Percentiles rank a stretch among this genome's conserved stretches.
Conservation (phyloP, 2,797 vertebrate genomes). For the Cirrhinus mrigala region DNA sequence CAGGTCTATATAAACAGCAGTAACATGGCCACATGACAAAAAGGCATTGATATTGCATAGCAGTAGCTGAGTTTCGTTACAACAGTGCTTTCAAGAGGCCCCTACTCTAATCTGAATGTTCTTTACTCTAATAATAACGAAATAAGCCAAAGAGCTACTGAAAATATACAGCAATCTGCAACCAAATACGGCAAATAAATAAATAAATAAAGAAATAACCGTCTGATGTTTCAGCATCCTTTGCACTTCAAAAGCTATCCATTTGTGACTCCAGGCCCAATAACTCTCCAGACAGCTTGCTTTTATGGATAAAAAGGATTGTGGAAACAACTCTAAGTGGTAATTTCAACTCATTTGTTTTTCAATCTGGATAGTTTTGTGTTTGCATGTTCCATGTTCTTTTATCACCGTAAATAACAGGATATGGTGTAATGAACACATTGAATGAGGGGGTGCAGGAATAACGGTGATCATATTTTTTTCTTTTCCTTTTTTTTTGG, state of each 20-base stretch:
- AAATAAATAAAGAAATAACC: conserved; percentile 36
- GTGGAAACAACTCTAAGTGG: conserved; percentile 39
- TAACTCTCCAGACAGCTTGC: conserved; percentile 42
- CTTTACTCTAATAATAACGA: conserved; percentile 32
- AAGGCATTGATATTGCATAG: conserved; percentile 24
- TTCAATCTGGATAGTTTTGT: conserved; percentile 31
- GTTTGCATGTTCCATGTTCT: conserved; percentile 18
- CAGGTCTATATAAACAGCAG: conserved; percentile 27
- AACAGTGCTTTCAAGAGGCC: conserved; percentile 22
- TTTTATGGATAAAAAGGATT: conserved; percentile 44
- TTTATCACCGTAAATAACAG: conserved; percentile 18
- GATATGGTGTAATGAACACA: conserved; percentile 3
- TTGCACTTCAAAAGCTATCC: conserved; percentile 54
- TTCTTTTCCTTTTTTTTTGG: background rate
- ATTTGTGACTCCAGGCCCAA: conserved; percentile 37
- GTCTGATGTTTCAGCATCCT: conserved; percentile 46
- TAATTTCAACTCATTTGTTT: conserved; percentile 48
- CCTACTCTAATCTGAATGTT: conserved; percentile 30
- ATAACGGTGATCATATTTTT: background rate
- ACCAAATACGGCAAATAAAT: conserved; percentile 36
- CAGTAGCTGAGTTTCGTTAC: conserved; percentile 30
- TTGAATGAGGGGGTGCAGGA: background rate
- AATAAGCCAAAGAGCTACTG: conserved; percentile 41
- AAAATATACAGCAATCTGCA: conserved; percentile 37
- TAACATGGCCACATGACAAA: conserved; percentile 25